Evolutionary conservation across 2,888 invertebrate genomes (phyloP).

Genomic region (Allophyes oxyacanthae): DNA sequence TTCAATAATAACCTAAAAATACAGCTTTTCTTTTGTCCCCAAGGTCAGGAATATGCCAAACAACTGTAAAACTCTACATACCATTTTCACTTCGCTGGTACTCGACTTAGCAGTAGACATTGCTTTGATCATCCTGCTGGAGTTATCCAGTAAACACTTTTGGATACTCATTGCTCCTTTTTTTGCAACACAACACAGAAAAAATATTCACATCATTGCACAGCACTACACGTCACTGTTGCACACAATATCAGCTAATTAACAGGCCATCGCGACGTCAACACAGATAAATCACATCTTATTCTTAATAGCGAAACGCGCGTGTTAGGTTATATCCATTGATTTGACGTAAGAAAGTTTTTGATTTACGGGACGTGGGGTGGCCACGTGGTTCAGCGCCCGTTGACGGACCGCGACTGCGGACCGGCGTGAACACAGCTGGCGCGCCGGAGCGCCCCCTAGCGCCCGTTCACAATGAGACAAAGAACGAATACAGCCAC

Average conservation of each 20-base stretch:
- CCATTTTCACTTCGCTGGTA: constrained; percentile 83
- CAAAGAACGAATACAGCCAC: constrained; percentile 69
- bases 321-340: constrained; percentile 89
- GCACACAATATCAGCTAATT: constrained; percentile 62
- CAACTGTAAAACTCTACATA: constrained; percentile 62
- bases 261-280: constrained; percentile 67
- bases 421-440: constrained; percentile 68
- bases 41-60: constrained; percentile 58
- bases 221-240: constrained; percentile 72
- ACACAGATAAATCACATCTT: constrained; percentile 80
- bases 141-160: constrained; percentile 87
- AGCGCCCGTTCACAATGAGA: constrained; percentile 47
- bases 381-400: constrained; percentile 62
- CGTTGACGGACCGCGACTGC: constrained; percentile 73
- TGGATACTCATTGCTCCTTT: constrained; percentile 86
- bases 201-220: constrained; percentile 81
- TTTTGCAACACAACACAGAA: constrained; percentile 70
- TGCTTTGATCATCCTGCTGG: constrained; percentile 87
- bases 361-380: constrained; percentile 58
- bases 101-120: constrained; percentile 85
- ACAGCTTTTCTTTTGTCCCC: constrained; percentile 41
- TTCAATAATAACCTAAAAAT: constrained; percentile 56
- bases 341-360: constrained; percentile 89
- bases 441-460: constrained; percentile 69
- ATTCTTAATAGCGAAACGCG: constrained; percentile 66